These are phyloP conservation scores for Philhelius pedissequus DNA, from an alignment of 2,888 invertebrate species.

Conservation along the genomic window DNA sequence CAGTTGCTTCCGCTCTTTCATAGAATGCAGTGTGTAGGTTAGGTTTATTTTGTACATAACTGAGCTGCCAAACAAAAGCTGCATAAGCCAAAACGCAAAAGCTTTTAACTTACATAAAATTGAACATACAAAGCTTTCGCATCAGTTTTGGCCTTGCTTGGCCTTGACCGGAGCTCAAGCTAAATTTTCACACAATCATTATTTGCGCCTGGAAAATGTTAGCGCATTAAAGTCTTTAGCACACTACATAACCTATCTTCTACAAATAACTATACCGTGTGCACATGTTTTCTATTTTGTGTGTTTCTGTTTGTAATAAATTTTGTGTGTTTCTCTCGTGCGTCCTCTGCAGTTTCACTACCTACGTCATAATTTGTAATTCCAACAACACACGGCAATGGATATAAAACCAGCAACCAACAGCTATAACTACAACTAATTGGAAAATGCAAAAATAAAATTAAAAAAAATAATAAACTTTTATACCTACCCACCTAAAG, in stretches of 20 bases:
- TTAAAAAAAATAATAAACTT: conserved; percentile 2
- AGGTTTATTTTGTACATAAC: neutral
- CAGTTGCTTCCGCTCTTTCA: neutral
- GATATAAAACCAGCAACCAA: neutral
- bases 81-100: neutral
- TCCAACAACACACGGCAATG: neutral
- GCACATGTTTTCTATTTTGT: neutral
- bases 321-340: neutral
- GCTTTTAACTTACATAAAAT: neutral
- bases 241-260: conserved; percentile 10
- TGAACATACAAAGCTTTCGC: conserved; percentile 31
- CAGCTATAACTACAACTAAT: conserved; percentile 37
- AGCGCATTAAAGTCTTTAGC: conserved; percentile 59
- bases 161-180: conserved; percentile 74
- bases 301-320: neutral
- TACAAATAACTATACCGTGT: neutral
- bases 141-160: conserved; percentile 73
- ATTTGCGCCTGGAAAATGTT: conserved; percentile 67
- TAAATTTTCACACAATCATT: conserved; percentile 61
- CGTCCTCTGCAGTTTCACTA: neutral
- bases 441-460: conserved; percentile 19
- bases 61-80: neutral
- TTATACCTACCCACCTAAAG: neutral
- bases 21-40: neutral
- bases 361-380: conserved; percentile 38